Conservation (phyloP, 2,888 invertebrate genomes). For the Drosophila pseudotakahashii region DNA sequence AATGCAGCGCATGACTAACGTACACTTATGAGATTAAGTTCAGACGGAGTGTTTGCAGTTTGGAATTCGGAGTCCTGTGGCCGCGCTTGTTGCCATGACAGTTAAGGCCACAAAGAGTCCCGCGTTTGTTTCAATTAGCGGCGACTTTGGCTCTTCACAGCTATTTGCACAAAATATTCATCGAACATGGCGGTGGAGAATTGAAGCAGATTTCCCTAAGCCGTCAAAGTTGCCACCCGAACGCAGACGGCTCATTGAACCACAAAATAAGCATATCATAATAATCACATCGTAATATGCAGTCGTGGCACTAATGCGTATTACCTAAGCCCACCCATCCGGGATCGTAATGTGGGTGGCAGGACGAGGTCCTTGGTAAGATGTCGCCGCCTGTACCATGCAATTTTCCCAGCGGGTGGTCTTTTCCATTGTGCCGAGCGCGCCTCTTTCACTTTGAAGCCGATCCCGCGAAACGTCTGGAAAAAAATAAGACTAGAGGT, state of each 20-base stretch:
- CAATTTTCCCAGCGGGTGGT: conserved; percentile 65
- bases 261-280: conserved; percentile 83
- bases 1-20: conserved; percentile 70
- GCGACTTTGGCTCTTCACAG: conserved; percentile 56
- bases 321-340: conserved; percentile 76
- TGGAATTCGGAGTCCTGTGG: conserved; percentile 10
- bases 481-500: conserved; percentile 14
- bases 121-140: conserved; percentile 78
- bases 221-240: conserved; percentile 75
- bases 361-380: conserved; percentile 23
- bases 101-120: conserved; percentile 39
- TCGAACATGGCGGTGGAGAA: conserved; percentile 27
- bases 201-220: conserved; percentile 55
- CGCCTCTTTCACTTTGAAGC: conserved; percentile 67
- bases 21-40: conserved; percentile 78
- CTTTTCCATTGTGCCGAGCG: conserved; percentile 54
- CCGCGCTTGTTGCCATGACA: conserved; percentile 25
- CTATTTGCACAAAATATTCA: conserved; percentile 67
- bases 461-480: conserved; percentile 49
- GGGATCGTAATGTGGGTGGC: background rate
- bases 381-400: conserved; percentile 23
- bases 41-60: conserved; percentile 22
- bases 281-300: conserved; percentile 82
- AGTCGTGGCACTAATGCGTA: conserved; percentile 82
- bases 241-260: conserved; percentile 77